Conservation (phyloP, 2,888 invertebrate species). For the Patella caerulea region DNA sequence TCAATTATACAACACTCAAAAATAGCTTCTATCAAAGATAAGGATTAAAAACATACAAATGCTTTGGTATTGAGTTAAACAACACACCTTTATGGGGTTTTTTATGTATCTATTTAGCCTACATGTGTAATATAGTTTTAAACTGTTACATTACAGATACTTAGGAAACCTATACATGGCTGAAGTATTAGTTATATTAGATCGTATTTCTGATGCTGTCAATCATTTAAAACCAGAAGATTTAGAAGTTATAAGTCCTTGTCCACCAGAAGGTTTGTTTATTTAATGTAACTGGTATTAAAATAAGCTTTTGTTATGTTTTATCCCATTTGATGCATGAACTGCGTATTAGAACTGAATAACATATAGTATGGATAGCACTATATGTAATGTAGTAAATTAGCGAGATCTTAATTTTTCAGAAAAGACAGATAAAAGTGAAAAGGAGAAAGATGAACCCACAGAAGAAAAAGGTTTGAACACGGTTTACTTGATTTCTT, state of each 20-base stretch:
- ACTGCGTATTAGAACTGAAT: neutral
- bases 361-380: neutral
- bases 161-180: slow-evolving; percentile 91
- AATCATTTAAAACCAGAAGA: slow-evolving; percentile 80
- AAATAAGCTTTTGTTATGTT: neutral
- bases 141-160: slow-evolving; percentile 54
- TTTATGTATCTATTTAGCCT: neutral
- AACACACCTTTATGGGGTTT: neutral
- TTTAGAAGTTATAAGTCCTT: slow-evolving; percentile 64
- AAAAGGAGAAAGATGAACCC: slow-evolving; percentile 54
- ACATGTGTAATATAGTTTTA: neutral
- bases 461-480: slow-evolving; percentile 24
- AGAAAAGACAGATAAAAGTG: slow-evolving; percentile 51
- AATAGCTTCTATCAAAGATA: too few species aligned
- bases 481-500: neutral
- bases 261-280: slow-evolving; percentile 58
- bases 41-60: too few species aligned
- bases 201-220: slow-evolving; percentile 86
- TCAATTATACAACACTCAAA: too few species aligned
- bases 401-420: slow-evolving; percentile 17
- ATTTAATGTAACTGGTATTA: too few species aligned
- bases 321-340: neutral
- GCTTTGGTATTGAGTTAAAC: too few species aligned
- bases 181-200: slow-evolving; percentile 85
- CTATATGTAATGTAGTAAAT: too few species aligned